Evolutionary conservation across 2,888 invertebrate species (phyloP).

Genomic region (Drosophila nr. medialis): DNA sequence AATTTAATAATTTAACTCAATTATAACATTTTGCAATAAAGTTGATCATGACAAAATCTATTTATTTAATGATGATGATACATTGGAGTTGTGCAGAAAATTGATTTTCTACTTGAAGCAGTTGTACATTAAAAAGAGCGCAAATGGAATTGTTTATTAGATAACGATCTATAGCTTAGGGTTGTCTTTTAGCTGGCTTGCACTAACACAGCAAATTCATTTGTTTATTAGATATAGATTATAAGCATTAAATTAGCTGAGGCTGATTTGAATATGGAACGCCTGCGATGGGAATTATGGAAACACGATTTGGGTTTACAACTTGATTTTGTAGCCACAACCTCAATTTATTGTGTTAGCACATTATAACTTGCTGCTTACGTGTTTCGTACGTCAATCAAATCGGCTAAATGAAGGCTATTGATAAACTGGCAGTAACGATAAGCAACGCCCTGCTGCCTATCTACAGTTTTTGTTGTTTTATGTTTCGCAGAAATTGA

Average conservation of each 20-base stretch:
- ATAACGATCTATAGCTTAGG: neutral
- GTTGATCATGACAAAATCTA: conserved; percentile 59
- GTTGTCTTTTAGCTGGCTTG: neutral
- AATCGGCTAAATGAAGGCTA: conserved; percentile 61
- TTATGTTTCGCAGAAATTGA: conserved; percentile 43
- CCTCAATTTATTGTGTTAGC: conserved; percentile 32
- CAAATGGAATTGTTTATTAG: neutral
- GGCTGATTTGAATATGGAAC: neutral
- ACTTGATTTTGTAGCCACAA: neutral
- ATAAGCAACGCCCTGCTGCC: conserved; percentile 47
- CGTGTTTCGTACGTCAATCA: conserved; percentile 68
- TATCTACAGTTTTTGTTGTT: conserved; percentile 20
- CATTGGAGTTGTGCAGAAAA: conserved; percentile 36
- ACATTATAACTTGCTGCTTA: conserved; percentile 41
- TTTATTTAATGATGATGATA: conserved; percentile 21
- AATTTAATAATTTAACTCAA: conserved; percentile 52
- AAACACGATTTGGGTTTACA: neutral
- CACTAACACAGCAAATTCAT: neutral
- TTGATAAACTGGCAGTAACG: conserved; percentile 68
- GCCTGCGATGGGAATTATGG: neutral
- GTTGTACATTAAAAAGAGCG: conserved; percentile 30
- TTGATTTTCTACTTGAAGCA: neutral
- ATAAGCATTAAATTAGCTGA: neutral
- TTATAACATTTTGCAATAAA: conserved; percentile 73
- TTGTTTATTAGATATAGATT: neutral